These are phyloP conservation scores for Didymodactylos carnosus DNA, from an alignment of 2,888 invertebrate genomes.

Conservation along the genomic window DNA sequence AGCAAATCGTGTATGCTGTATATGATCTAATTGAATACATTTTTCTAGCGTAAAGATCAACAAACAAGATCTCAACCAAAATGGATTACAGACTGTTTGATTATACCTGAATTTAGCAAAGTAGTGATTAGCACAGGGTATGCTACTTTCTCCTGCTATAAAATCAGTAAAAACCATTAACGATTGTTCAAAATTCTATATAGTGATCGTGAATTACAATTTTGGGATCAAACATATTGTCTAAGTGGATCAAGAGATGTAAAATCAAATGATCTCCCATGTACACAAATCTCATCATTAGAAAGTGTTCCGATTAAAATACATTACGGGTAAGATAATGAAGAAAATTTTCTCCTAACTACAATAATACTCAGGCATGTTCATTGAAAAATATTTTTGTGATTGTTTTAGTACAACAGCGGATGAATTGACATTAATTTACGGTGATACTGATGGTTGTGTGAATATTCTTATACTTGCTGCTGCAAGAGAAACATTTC, in stretches of 20 bases:
- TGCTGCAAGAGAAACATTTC: constrained; percentile 30
- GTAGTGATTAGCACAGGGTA: constrained; percentile 31
- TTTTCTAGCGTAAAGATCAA: not conserved
- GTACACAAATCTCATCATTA: constrained; percentile 33
- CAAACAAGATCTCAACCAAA: not conserved
- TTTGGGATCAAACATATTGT: constrained; percentile 33
- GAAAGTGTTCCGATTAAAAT: constrained; percentile 32
- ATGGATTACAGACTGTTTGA: constrained; percentile 34
- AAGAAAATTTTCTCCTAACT: no score
- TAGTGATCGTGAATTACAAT: constrained; percentile 35
- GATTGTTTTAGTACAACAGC: not conserved
- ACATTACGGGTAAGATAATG: constrained; percentile 32
- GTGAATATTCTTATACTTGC: constrained; percentile 32
- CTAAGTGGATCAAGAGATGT: not conserved
- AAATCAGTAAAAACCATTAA: no score
- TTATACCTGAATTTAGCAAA: constrained; percentile 33
- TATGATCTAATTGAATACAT: no score
- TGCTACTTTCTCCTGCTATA: constrained; percentile 15
- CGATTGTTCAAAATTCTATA: constrained; percentile 15
- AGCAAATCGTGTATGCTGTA: not conserved
- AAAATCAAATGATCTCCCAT: constrained; percentile 24
- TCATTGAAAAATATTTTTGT: no score
- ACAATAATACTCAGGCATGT: no score
- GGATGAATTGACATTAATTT: constrained; percentile 32
- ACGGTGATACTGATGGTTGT: constrained; percentile 33